Evolutionary conservation across 1,140 invertebrate genomes (phyloP).

Genomic region (Thalassaphorura encarpata): DNA sequence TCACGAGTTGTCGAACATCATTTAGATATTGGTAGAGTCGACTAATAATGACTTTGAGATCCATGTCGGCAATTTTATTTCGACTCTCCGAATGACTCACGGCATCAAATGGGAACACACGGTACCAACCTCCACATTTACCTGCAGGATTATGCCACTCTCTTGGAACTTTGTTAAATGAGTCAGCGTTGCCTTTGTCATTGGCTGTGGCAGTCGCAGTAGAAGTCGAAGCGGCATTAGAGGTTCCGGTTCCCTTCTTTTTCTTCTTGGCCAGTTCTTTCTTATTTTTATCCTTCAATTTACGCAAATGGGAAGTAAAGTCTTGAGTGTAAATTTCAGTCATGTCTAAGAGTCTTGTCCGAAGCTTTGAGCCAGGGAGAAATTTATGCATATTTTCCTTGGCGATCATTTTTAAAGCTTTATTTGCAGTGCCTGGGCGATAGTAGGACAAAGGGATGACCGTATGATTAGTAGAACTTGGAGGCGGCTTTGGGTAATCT

Average conservation of each 20-base stretch:
- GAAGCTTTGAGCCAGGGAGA: too few species aligned
- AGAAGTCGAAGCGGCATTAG: neutral
- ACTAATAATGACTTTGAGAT: neutral
- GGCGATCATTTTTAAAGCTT: neutral
- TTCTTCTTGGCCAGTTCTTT: neutral
- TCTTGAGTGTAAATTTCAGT: neutral
- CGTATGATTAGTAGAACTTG: neutral
- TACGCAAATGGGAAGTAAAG: neutral
- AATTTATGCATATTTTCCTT: too few species aligned
- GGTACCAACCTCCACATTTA: constrained; percentile 3
- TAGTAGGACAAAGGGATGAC: neutral
- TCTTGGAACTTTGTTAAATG: too few species aligned
- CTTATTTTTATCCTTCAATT: neutral
- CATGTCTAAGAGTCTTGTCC: too few species aligned
- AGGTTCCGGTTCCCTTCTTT: neutral
- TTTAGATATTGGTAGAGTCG: neutral
- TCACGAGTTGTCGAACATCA: neutral
- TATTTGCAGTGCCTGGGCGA: neutral
- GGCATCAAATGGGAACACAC: constrained; percentile 8
- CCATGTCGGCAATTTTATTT: neutral
- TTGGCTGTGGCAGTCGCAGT: neutral
- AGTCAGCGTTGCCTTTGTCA: too few species aligned
- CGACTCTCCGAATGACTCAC: neutral
- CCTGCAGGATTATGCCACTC: neutral
- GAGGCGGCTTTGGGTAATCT: neutral